Base-by-base conservation (phyloP, 2,113 vertebrate species). In the Hyla sarda region DNA sequence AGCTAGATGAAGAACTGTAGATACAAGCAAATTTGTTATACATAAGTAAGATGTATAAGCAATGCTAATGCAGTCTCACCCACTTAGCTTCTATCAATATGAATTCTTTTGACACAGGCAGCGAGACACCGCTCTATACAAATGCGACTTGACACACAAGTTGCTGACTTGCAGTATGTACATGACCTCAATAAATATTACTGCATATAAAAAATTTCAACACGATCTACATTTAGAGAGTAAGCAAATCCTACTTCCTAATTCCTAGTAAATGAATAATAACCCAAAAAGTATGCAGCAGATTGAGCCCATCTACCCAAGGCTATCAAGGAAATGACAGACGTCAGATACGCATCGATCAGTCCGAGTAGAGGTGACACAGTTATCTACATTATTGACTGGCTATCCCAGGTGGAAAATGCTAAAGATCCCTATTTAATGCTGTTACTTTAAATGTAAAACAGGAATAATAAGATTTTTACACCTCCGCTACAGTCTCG, bases 341-440 rank as follows among this genome's bases (percentile, higher is more conserved):
- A 79, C 41, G 76, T 41, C 52, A 56, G 52, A 37, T 17, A 23
- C 12, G 54, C 14, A 77, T 52, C 50, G 74, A 77, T 77, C 11
- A 8, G 67, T 16, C 48, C 23, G 30, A 23, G 13, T 1, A 56
- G 30, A 79, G 21, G 76, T 58, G 50, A 79, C 75, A 76, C 5
- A 8, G 32, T 78, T 56, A 79, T 79, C 50, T 79, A 77, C 28
- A 54, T 77, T 77, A 77, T 77, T 12, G 28, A 58, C 76, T 58
- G 11, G 10, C 0, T 34, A 23, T 79, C 76, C 76, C 76, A 79
- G 50, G 50, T 56, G 19, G 7, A 54, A 78, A 19, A 21, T 17
- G 8, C 52, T 79, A 21, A 11, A 56, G 50, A 79, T 79, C n/a
- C n/a, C 12, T 58, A 19, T 79, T 58, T 58, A 79, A 79, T 58